phyloP scores from a whole-genome alignment of 2,797 vertebrate genomes.

The Decapterus maruadsi region DNA sequence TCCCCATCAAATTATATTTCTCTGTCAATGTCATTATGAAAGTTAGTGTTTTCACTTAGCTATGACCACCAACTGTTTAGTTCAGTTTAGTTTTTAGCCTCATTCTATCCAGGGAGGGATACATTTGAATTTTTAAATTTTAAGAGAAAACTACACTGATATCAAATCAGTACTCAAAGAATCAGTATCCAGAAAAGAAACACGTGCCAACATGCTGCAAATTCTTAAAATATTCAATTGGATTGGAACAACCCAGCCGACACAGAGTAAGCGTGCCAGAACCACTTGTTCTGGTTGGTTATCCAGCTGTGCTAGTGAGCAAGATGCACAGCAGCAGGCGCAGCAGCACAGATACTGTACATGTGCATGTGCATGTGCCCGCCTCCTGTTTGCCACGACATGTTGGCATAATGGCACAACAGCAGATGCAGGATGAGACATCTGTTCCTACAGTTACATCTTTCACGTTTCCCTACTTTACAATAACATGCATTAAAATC shows the following conservation, averaged over 20 bases:
- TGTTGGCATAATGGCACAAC: slow-evolving; percentile 20
- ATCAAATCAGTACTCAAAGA: background rate
- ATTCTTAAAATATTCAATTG: background rate
- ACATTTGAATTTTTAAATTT: background rate
- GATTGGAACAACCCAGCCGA: background rate
- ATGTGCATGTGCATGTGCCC: slow-evolving; percentile 1
- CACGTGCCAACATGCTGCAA: background rate
- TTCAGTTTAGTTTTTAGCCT: background rate
- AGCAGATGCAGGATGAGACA: slow-evolving; percentile 18
- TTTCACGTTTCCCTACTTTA: background rate
- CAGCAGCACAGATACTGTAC: slow-evolving; percentile 4
- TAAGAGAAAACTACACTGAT: background rate
- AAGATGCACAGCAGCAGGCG: slow-evolving; percentile 23
- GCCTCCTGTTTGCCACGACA: slow-evolving; percentile 37
- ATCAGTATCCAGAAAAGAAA: background rate
- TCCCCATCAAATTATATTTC: background rate
- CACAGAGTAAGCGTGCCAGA: background rate
- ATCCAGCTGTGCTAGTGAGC: background rate
- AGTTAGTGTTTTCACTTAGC: background rate
- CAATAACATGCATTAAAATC: slow-evolving; percentile 24
- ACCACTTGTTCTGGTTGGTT: background rate
- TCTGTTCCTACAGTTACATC: slow-evolving; percentile 9
- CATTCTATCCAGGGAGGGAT: background rate
- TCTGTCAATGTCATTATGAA: background rate
- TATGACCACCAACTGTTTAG: background rate